Percentiles rank a stretch among this genome's conserved stretches.
These are phyloP conservation scores for Maccullochella peelii DNA, from an alignment of 2,113 vertebrate species.

Conservation along the genomic window DNA sequence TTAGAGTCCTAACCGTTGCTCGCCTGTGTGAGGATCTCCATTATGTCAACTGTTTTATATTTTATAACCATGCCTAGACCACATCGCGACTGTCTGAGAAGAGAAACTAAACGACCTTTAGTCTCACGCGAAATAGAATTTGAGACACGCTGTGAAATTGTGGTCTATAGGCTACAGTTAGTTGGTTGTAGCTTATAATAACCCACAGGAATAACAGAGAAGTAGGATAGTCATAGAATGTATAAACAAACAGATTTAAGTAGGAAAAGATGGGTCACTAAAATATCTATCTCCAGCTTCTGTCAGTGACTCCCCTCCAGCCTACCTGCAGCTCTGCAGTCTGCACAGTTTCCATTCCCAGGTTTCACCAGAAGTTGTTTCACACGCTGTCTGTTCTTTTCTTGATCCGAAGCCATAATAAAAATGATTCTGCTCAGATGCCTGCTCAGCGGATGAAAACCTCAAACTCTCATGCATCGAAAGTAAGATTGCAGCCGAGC, in stretches of 20 bases:
- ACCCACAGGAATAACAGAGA: neutral
- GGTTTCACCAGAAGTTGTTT: slow-evolving; percentile 84
- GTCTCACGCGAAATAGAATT: neutral
- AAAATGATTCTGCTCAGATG: neutral
- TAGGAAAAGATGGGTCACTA: neutral
- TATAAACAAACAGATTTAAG: neutral
- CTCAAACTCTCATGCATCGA: slow-evolving; percentile 23
- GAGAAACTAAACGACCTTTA: slow-evolving; percentile 21
- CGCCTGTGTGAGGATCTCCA: too few relatives aligned
- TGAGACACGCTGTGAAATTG: neutral
- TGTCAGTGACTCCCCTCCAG: neutral
- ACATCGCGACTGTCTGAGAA: neutral
- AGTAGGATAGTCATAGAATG: too few relatives aligned
- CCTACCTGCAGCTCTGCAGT: slow-evolving; percentile 89
- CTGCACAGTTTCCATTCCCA: slow-evolving; percentile 87
- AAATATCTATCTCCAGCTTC: neutral
- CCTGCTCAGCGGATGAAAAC: slow-evolving; percentile 1
- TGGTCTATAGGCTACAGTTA: neutral
- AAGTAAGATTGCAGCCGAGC: slow-evolving; percentile 5
- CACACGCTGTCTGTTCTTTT: slow-evolving; percentile 81
- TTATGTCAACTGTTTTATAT: neutral
- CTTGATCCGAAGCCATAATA: slow-evolving; percentile 75
- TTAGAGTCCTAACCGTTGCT: neutral
- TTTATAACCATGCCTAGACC: neutral
- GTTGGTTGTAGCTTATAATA: neutral